Percentiles rank a stretch among this genome's conserved stretches.
Conservation (phyloP, 2,797 vertebrate genomes). For the Emydoidea blandingii region DNA sequence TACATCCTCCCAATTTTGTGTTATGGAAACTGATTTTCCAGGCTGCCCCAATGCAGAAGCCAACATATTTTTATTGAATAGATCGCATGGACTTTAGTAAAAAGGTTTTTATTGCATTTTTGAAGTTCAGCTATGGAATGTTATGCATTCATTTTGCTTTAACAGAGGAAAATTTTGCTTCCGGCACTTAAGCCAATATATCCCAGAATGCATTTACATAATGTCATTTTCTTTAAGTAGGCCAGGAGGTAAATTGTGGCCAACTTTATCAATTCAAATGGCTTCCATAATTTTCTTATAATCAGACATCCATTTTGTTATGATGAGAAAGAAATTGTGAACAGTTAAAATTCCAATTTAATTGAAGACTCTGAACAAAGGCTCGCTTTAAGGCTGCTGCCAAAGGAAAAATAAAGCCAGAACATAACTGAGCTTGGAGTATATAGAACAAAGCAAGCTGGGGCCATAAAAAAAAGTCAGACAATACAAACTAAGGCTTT, state of each 20-base stretch:
- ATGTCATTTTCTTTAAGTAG: slow-evolving; percentile 27
- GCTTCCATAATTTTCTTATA: slow-evolving; percentile 30
- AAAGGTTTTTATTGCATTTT: slow-evolving; percentile 66
- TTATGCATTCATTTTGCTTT: slow-evolving; percentile 36
- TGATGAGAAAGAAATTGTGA: slow-evolving; percentile 31
- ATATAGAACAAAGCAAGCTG: slow-evolving; percentile 27
- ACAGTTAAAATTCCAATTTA: slow-evolving; percentile 49
- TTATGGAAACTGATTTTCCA: slow-evolving; percentile 68
- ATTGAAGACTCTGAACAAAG: slow-evolving; percentile 54
- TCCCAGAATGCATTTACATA: slow-evolving; percentile 33
- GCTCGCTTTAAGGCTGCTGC: slow-evolving; percentile 61
- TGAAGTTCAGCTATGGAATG: slow-evolving; percentile 47
- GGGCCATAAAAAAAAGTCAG: slow-evolving; percentile 38
- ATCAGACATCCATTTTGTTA: neutral
- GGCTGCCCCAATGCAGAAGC: slow-evolving; percentile 56
- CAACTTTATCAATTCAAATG: slow-evolving; percentile 34
- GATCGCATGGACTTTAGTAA: slow-evolving; percentile 28
- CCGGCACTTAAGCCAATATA: slow-evolving; percentile 8
- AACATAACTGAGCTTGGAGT: slow-evolving; percentile 45
- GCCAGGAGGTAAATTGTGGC: slow-evolving; percentile 38
- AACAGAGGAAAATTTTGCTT: slow-evolving; percentile 16
- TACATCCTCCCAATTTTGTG: slow-evolving; percentile 55
- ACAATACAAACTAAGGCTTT: slow-evolving; percentile 42
- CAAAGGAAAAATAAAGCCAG: neutral
- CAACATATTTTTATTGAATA: slow-evolving; percentile 67